A percentile compares a stretch with the other conserved stretches of the same genome.
Conservation (phyloP, 37 sponge, comb jelly and placozoan species). For the Spongilla lacustris region DNA sequence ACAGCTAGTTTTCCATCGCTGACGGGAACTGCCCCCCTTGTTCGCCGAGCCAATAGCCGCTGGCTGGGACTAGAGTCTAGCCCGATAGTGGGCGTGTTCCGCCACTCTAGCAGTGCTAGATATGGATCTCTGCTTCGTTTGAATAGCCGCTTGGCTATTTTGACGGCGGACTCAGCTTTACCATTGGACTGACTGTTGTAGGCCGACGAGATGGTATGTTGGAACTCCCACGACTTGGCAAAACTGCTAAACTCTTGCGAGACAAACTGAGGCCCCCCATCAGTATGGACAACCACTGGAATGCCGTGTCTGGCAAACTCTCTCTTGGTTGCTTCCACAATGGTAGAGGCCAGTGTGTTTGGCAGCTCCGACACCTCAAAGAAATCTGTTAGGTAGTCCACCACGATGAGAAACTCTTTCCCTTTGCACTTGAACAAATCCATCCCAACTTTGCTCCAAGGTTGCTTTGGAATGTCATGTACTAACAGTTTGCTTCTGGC, state of each 20-base stretch:
- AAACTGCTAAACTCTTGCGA: constrained; percentile 16
- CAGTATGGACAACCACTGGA: no score
- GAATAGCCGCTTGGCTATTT: constrained; percentile 30
- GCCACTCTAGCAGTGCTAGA: no score
- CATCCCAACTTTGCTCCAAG: constrained; percentile 29
- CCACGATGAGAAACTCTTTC: constrained; percentile 31
- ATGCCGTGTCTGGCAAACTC: constrained; percentile 40
- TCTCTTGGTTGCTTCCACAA: constrained; percentile 25
- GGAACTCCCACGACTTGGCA: constrained; percentile 28
- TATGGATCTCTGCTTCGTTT: constrained; percentile 3
- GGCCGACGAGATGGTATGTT: constrained; percentile 31
- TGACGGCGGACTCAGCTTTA: constrained; percentile 31
- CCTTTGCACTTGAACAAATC: constrained; percentile 29
- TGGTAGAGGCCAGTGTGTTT: constrained; percentile 12
- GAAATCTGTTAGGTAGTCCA: constrained; percentile 32
- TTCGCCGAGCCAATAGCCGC: neutral
- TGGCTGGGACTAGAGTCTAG: no score
- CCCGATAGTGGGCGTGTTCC: no score
- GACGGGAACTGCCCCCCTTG: neutral
- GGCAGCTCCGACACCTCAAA: constrained; percentile 8
- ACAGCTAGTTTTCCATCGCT: neutral
- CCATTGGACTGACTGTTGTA: constrained; percentile 46
- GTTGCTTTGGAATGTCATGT: constrained; percentile 16
- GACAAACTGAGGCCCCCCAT: constrained; percentile 21
- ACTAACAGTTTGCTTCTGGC: constrained; percentile 23